Evolutionary conservation across 2,888 invertebrate genomes (phyloP), one percentile per base, ranked within the genome.

Genomic region (Bombylius discolor): DNA sequence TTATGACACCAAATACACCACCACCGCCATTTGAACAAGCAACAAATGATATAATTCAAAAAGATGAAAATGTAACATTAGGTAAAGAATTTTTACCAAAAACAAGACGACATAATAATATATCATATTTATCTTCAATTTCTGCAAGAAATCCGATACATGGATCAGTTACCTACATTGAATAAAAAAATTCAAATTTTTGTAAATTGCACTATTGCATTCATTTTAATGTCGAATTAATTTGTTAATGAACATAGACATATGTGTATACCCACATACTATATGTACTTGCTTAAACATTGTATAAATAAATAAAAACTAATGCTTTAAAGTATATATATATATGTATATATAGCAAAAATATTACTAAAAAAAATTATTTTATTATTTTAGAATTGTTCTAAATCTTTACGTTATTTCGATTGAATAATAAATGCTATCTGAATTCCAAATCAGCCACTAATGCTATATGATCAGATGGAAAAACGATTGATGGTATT

Each of bases 381-480:
- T 23, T 23, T 23, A 23, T 23, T 23, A 23, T 23, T 23, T 23
- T 23, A 23, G 23, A 23, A 23, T 23, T 23, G 23, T 23, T 23
- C 23, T 23, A 23, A 23, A 23, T 23, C 23, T 3, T 23, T 23
- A 23, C 23, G 3, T 23, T 23, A 23, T 23, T 23, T 23, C 3
- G 23, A 23, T 23, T 23, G 23, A 23, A 23, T 23, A 23, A 23
- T 23, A 23, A 23, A 36, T 36, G 36, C 9, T 11, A 42, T 42
- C 39, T 42, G 5, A 42, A 42, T 42, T 42, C 12, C 60, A 93
- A 77, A 77, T 93, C 90, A n/a, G 86, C 83, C 59, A 95, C 79
- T 51, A 96, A 76, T 13, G 97, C 85, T 60, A 98, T 76, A 72
- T 98, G 97, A 76, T 98, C 97, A 4, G 96, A 96, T 1, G 97